Conservation (phyloP, 1,140 invertebrate species). For the Drosophila kepulauana region DNA sequence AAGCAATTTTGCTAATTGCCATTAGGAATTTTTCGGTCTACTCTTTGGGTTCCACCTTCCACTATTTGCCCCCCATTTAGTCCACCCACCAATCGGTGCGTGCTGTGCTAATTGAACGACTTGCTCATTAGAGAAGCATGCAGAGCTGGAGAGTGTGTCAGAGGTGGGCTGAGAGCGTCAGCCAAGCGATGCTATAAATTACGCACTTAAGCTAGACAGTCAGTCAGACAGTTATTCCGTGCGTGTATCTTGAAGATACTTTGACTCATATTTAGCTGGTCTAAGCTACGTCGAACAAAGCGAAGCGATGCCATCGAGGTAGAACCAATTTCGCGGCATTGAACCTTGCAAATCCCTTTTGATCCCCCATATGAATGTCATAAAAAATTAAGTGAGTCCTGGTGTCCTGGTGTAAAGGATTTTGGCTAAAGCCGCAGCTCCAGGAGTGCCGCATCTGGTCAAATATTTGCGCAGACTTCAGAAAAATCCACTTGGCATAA, state of each 20-base stretch:
- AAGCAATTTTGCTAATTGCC: conserved; percentile 80
- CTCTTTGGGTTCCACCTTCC: conserved; percentile 15
- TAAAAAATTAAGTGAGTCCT: conserved; percentile 72
- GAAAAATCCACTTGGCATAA: conserved; percentile 77
- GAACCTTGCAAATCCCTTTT: conserved; percentile 73
- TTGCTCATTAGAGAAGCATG: conserved; percentile 67
- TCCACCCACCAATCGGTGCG: conserved; percentile 11
- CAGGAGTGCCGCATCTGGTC: conserved; percentile 72
- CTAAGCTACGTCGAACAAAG: conserved; percentile 56
- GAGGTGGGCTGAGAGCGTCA: conserved; percentile 17
- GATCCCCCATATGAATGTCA: conserved; percentile 77
- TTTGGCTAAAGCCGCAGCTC: conserved; percentile 16
- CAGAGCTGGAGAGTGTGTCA: neutral
- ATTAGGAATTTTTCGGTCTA: conserved; percentile 58
- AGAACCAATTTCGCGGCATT: conserved; percentile 62
- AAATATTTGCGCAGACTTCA: conserved; percentile 75
- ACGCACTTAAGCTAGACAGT: conserved; percentile 59
- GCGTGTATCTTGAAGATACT: conserved; percentile 67
- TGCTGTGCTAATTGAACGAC: conserved; percentile 63
- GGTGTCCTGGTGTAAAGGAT: conserved; percentile 12
- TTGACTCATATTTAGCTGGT: conserved; percentile 69
- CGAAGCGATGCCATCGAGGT: conserved; percentile 33
- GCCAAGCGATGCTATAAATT: conserved; percentile 61
- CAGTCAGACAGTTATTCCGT: conserved; percentile 20
- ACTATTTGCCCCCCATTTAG: neutral